Conservation (phyloP, 2,797 vertebrate genomes). For the Dermochelys coriacea region DNA sequence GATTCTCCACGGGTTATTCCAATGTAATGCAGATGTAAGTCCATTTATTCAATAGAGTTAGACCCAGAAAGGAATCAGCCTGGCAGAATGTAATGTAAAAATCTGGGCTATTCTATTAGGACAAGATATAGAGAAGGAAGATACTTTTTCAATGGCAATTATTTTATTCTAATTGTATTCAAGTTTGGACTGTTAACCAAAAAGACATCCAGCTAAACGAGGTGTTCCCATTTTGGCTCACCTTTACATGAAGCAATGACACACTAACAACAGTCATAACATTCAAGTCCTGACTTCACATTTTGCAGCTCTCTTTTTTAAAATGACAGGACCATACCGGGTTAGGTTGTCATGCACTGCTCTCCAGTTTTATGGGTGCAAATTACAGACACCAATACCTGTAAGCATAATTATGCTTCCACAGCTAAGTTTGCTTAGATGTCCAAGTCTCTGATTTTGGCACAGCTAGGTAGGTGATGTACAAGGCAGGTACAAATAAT, state of each 20-base stretch:
- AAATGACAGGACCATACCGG: background rate
- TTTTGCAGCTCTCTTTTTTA: background rate
- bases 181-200: background rate
- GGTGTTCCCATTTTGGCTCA: background rate
- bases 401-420: rapidly evolving
- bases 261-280: background rate
- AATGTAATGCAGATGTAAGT: background rate
- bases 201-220: background rate
- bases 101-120: background rate
- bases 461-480: background rate
- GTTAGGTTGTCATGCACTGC: background rate
- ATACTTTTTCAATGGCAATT: background rate
- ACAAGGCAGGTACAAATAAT: background rate
- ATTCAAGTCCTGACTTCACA: background rate
- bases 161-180: background rate
- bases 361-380: background rate
- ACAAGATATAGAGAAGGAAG: background rate
- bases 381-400: background rate
- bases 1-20: background rate
- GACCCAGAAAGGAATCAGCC: background rate
- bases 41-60: background rate
- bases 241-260: background rate
- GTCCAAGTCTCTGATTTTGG: background rate
- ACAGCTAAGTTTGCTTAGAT: background rate
- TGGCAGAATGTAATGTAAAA: background rate